Evolutionary conservation across 2,888 invertebrate genomes (phyloP).

Genomic region (Luperina testacea): DNA sequence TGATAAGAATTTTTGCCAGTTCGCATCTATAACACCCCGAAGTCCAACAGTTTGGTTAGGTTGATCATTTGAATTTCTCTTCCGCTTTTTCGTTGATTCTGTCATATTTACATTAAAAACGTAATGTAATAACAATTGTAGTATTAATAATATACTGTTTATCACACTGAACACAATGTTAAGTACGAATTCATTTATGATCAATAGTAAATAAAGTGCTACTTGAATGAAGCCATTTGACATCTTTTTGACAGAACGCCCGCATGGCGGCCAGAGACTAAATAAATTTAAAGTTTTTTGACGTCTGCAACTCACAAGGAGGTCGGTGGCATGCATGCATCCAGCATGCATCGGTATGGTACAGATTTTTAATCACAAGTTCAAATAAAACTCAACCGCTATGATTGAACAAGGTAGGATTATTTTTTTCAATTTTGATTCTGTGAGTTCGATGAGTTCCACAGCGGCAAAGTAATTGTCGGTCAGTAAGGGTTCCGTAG

Average conservation of each 20-base stretch:
- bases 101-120: constrained; percentile 81
- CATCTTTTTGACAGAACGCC: constrained; percentile 75
- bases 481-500: not conserved
- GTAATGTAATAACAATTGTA: constrained; percentile 69
- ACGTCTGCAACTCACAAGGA: not conserved
- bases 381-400: not conserved
- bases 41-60: constrained; percentile 77
- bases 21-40: constrained; percentile 82
- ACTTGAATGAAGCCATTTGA: constrained; percentile 75
- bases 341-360: too few relatives aligned
- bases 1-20: constrained; percentile 85
- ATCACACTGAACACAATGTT: constrained; percentile 70
- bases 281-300: constrained; percentile 14
- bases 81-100: constrained; percentile 81
- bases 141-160: constrained; percentile 64
- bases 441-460: not conserved
- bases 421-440: not conserved
- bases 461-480: not conserved
- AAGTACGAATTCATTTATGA: constrained; percentile 76
- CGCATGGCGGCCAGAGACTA: constrained; percentile 64
- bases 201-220: constrained; percentile 77
- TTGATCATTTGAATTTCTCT: constrained; percentile 72
- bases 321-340: not conserved
- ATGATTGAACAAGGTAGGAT: not conserved
- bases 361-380: not conserved